Evolutionary conservation across 1,140 invertebrate species (phyloP).

Genomic region (Physella acuta): DNA sequence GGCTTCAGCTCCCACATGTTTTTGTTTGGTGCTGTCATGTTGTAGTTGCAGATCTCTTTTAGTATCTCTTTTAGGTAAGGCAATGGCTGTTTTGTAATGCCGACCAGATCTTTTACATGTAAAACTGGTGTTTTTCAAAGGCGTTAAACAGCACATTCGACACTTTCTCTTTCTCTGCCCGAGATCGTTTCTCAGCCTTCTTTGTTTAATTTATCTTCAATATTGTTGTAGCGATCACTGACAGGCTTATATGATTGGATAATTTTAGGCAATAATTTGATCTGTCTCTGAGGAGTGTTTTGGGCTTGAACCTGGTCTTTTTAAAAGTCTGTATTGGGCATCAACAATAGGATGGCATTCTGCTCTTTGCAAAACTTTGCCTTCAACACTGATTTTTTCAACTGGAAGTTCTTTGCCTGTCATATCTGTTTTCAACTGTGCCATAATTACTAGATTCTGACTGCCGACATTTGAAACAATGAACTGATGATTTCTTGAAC

Average conservation of each 20-base stretch:
- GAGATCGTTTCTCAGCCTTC: conserved; percentile 59
- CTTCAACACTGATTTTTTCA: conserved; percentile 88
- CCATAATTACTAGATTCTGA: conserved; percentile 63
- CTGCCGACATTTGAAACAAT: conserved; percentile 84
- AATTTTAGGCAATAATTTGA: conserved; percentile 54
- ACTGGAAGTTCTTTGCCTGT: too few species aligned
- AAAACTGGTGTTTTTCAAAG: conserved; percentile 99
- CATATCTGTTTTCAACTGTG: conserved; percentile 27
- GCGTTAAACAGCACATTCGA: conserved; percentile 94
- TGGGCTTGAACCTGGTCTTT: conserved; percentile 44
- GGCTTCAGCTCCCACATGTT: conserved; percentile 99
- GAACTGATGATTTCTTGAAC: conserved; percentile 83
- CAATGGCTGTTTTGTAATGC: conserved; percentile 78
- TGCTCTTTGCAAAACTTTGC: conserved; percentile 88
- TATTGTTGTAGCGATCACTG: too few species aligned
- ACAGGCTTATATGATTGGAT: conserved; percentile 58
- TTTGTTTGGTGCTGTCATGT: conserved; percentile 95
- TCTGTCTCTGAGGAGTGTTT: conserved; percentile 58
- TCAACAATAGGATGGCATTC: conserved; percentile 86
- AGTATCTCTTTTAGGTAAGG: conserved; percentile 97
- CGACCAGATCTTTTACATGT: conserved; percentile 95
- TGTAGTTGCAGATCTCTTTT: conserved; percentile 96
- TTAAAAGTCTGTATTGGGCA: conserved; percentile 84
- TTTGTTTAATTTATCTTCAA: too few species aligned
- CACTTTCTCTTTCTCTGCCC: conserved; percentile 86